phyloP scores from a whole-genome alignment of 2,888 invertebrate genomes.

The Campoletis raptor region DNA sequence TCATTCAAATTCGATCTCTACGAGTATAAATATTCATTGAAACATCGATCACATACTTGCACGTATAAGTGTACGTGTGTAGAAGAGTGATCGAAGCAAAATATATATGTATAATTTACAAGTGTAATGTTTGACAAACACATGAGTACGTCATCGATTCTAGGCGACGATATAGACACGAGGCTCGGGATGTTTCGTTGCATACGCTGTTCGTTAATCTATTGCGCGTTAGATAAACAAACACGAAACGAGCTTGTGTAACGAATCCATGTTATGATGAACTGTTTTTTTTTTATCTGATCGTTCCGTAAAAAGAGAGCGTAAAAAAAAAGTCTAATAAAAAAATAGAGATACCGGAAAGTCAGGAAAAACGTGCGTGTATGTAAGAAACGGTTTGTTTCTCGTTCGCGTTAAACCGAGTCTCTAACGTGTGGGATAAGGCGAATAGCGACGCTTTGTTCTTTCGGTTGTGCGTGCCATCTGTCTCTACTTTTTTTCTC shows the following conservation, averaged over 20 bases:
- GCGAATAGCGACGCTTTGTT: not conserved
- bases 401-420: slow-evolving; percentile 46
- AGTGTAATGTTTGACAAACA: slow-evolving; percentile 33
- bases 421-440: slow-evolving; percentile 3
- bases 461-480: slow-evolving; percentile 8
- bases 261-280: not conserved
- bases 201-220: slow-evolving; percentile 22
- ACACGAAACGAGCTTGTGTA: slow-evolving; percentile 13
- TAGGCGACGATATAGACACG: not conserved
- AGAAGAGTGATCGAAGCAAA: not conserved
- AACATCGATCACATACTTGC: not conserved
- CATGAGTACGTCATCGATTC: slow-evolving; percentile 3
- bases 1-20: slow-evolving; percentile 37
- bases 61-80: not conserved
- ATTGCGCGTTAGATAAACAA: slow-evolving; percentile 55
- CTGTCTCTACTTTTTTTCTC: not conserved
- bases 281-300: not conserved
- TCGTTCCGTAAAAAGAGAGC: slow-evolving; percentile 9
- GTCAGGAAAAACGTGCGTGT: slow-evolving; percentile 3
- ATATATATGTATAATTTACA: slow-evolving; percentile 9
- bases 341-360: not conserved
- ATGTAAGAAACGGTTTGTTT: slow-evolving; percentile 58
- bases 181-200: not conserved
- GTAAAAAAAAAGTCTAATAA: slow-evolving; percentile 11
- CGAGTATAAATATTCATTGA: slow-evolving; percentile 57